These are phyloP conservation scores for Mesoclemmys tuberculata DNA, from an alignment of 2,113 vertebrate genomes.

Conservation along the genomic window DNA sequence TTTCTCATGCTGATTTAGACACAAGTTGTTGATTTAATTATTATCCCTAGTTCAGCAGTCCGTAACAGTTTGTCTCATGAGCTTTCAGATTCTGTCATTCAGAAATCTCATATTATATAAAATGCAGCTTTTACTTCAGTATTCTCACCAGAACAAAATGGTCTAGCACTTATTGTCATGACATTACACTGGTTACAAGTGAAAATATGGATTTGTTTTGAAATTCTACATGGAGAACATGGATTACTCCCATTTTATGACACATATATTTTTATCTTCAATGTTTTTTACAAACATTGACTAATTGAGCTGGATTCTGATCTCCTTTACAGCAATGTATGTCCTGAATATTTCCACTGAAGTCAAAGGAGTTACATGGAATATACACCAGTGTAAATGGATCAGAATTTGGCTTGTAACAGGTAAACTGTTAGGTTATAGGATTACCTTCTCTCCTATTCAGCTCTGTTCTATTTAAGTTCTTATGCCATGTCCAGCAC, in stretches of 20 bases:
- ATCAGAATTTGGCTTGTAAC: not conserved
- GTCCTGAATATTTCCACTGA: not conserved
- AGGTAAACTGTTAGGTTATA: not conserved
- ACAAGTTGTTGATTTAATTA: not conserved
- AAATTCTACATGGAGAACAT: not conserved
- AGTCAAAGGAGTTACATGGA: not conserved
- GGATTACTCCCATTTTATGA: fast-evolving
- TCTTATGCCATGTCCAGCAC: not conserved
- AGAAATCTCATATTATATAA: no score
- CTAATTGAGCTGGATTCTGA: not conserved
- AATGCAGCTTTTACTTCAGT: no score
- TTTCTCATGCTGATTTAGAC: not conserved
- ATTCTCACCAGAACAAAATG: not conserved
- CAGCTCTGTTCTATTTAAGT: not conserved
- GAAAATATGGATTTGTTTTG: not conserved
- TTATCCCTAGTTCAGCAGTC: not conserved
- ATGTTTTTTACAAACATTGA: not conserved
- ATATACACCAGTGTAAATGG: not conserved
- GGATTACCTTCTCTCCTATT: not conserved
- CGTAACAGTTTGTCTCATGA: not conserved
- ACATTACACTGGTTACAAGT: not conserved
- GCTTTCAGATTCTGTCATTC: no score
- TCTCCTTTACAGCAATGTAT: not conserved
- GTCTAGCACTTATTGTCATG: no score
- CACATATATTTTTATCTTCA: not conserved